Percentiles rank a stretch among this genome's conserved stretches.
These are phyloP conservation scores for Noctua janthe DNA, from an alignment of 2,888 invertebrate genomes.

Conservation along the genomic window DNA sequence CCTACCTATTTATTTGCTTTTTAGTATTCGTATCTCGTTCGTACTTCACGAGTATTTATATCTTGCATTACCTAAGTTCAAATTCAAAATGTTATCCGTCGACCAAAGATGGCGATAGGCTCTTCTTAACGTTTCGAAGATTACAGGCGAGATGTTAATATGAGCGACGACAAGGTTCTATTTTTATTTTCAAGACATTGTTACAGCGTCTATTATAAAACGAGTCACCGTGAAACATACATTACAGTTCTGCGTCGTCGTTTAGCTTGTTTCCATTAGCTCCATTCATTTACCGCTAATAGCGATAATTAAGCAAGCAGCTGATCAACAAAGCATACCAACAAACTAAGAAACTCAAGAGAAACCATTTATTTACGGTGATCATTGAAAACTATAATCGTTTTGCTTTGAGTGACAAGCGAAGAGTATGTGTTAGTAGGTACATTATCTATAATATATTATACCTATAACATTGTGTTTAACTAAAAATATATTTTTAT, in stretches of 20 bases:
- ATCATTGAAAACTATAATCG: slow-evolving; percentile 45
- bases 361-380: slow-evolving; percentile 46
- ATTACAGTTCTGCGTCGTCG: slow-evolving; percentile 6
- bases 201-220: neutral
- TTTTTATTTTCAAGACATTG: neutral
- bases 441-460: neutral
- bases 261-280: slow-evolving; percentile 34
- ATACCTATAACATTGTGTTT: slow-evolving; percentile 18
- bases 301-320: slow-evolving; percentile 49
- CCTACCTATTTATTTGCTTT: neutral
- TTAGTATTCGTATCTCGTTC: slow-evolving; percentile 33
- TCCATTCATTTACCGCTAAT: slow-evolving; percentile 45
- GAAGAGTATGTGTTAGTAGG: neutral
- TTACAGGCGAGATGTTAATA: neutral
- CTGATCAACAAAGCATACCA: slow-evolving; percentile 49
- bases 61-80: neutral
- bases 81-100: neutral
- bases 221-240: neutral
- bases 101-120: neutral
- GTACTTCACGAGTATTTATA: slow-evolving; percentile 23
- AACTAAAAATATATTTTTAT: slow-evolving; percentile 33
- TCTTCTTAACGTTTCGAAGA: neutral
- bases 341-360: slow-evolving; percentile 29
- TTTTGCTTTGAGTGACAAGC: slow-evolving; percentile 29
- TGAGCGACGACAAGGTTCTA: neutral